Evolutionary conservation across 2,888 invertebrate genomes (phyloP).

Genomic region (Pharmacophagus antenor): DNA sequence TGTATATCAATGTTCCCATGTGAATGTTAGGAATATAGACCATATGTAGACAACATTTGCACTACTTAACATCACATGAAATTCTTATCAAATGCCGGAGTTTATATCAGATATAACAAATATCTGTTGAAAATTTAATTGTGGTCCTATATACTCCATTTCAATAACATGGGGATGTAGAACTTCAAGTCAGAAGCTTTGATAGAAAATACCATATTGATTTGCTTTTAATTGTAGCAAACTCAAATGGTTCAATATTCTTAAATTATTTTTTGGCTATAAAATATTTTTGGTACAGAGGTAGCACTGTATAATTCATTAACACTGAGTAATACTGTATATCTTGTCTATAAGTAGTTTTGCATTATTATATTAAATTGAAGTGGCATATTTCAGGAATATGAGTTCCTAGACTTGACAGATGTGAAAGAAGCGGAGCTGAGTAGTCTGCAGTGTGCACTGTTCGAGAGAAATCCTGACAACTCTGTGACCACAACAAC

Average conservation of each 20-base stretch:
- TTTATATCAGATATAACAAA: no score
- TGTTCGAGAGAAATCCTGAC: conserved; percentile 67
- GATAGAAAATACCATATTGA: no score
- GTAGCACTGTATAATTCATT: neutral
- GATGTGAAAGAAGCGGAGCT: conserved; percentile 86
- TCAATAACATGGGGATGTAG: no score
- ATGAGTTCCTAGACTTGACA: conserved; percentile 88
- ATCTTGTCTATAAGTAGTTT: neutral
- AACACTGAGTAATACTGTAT: neutral
- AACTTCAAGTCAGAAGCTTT: no score
- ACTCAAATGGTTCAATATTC: neutral
- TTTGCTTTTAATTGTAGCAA: neutral
- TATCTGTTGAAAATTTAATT: no score
- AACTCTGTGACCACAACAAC: conserved; percentile 51
- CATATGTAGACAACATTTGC: no score
- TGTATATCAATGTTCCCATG: no score
- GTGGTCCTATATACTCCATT: no score
- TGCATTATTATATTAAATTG: conserved; percentile 39
- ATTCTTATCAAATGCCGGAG: no score
- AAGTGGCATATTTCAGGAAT: conserved; percentile 77
- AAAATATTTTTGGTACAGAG: no score
- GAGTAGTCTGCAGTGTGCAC: conserved; percentile 82
- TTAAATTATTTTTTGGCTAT: neutral
- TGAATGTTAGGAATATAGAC: no score
- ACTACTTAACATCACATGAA: no score